Evolutionary conservation across 2,113 vertebrate genomes (phyloP).

Genomic region (Bubalus kerabau): DNA sequence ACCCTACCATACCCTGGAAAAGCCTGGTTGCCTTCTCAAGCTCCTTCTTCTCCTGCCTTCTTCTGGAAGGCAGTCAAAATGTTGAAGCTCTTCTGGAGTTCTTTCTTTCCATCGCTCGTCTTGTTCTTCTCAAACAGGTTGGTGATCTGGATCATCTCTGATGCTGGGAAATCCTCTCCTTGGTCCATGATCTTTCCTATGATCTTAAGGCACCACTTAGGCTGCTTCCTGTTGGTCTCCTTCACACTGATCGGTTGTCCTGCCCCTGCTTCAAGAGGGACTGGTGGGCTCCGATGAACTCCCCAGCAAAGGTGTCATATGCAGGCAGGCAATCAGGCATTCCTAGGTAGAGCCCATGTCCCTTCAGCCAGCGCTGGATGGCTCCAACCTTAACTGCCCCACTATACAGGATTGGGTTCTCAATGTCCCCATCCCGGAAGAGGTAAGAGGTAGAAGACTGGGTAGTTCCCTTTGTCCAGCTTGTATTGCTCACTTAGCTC

Average conservation of each 20-base stretch:
- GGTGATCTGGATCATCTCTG: slow-evolving; percentile 78
- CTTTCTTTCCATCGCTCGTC: slow-evolving; percentile 84
- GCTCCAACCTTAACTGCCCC: slow-evolving; percentile 78
- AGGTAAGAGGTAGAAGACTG: slow-evolving; percentile 76
- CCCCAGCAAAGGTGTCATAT: slow-evolving; percentile 78
- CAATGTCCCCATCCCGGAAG: slow-evolving; percentile 83
- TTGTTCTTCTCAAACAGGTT: slow-evolving; percentile 84
- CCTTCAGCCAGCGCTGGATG: slow-evolving; percentile 85
- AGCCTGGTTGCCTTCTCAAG: slow-evolving; percentile 66
- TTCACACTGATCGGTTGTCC: slow-evolving; percentile 63
- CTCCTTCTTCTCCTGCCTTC: slow-evolving; percentile 80
- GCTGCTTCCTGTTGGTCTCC: slow-evolving; percentile 78
- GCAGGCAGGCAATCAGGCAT: slow-evolving; percentile 84
- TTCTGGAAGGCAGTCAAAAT: slow-evolving; percentile 84
- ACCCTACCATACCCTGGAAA: not conserved
- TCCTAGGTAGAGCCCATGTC: slow-evolving; percentile 81
- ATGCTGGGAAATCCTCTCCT: slow-evolving; percentile 80
- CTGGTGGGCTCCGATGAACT: slow-evolving; percentile 75
- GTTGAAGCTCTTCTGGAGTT: slow-evolving; percentile 84
- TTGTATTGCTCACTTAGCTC: slow-evolving; percentile 84
- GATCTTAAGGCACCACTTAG: slow-evolving; percentile 83
- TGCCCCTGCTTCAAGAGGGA: slow-evolving; percentile 78
- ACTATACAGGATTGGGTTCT: slow-evolving; percentile 75
- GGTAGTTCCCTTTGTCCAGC: slow-evolving; percentile 83
- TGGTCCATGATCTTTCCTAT: slow-evolving; percentile 84